Percentiles rank a stretch among this genome's conserved stretches.
These are phyloP conservation scores for Tipula unca DNA, from an alignment of 2,888 invertebrate genomes.

Conservation along the genomic window DNA sequence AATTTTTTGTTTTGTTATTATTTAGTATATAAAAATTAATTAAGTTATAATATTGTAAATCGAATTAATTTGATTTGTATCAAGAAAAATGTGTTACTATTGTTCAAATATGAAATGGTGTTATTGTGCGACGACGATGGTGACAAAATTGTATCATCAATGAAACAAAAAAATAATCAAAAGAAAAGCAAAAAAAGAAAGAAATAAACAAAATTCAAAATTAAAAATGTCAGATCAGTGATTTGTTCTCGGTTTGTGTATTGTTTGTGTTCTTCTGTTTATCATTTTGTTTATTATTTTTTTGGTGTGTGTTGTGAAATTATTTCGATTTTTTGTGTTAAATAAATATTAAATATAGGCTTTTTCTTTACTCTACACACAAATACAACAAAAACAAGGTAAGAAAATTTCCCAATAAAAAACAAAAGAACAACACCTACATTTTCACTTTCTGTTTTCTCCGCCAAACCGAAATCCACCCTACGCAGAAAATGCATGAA, in stretches of 20 bases:
- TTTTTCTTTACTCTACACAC: neutral
- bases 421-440: neutral
- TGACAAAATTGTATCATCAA: neutral
- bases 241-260: neutral
- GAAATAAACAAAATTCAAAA: neutral
- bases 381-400: neutral
- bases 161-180: neutral
- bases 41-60: neutral
- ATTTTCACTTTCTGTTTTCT: neutral
- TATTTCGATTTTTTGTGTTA: neutral
- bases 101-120: conserved; percentile 4
- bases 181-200: neutral
- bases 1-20: neutral
- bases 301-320: neutral
- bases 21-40: neutral
- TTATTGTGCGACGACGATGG: conserved; percentile 3
- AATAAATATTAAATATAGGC: neutral
- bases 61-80: neutral
- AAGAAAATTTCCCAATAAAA: neutral
- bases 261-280: neutral
- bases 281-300: neutral
- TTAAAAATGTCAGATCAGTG: conserved; percentile 8
- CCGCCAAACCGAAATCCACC: neutral
- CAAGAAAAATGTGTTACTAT: neutral
- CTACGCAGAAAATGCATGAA: neutral